Evolutionary conservation across 2,888 invertebrate genomes (phyloP), one percentile per base, ranked within the genome.

Genomic region (Acanthococcus lagerstroemiae): DNA sequence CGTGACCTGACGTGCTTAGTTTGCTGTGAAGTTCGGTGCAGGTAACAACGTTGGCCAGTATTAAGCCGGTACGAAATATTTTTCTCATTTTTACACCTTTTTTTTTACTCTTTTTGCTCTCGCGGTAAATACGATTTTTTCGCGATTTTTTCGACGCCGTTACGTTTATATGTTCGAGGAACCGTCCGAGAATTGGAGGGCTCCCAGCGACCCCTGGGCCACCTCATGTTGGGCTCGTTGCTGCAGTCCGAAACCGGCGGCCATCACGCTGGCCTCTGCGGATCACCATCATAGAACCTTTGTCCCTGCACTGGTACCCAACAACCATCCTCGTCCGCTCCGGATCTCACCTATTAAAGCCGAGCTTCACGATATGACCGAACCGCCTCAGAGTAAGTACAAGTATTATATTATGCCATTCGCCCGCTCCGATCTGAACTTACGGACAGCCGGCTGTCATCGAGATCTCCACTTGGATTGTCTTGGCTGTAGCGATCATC

Each of bases 301-400:
- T 27, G 56, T 72, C 55, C 73, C 73, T 27, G 72, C 74, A 55
- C 72, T 73, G 65, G 72, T 73, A 60, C 72, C 72, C 70, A 74
- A 73, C 70, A 74, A 66, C 17, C 66, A 46, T 7, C 19, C 74
- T 71, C 73, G 75, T 67, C 72, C 74, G 68, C 72, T 76, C 76
- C 79, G 78, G 75, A 78, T 80, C 77, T 78, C 79, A 72, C 79
- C 80, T 69, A 78, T 79, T 72, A 79, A 79, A 74, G 76, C 77
- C 69, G 80, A 79, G 72, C 77, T 72, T 30, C 71, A 72, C 57
- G 72, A 72, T 68, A 71, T 72, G 71, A 65, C 77, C 71, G 78
- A 79, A 70, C 77, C 77, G 74, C 77, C 78, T 72, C 76, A 76
- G 72, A 78, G 78, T 78, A 75, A 78, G 78, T 73, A 55, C 67